Conservation (phyloP, 2,797 vertebrate genomes). For the Oreochromis mossambicus region DNA sequence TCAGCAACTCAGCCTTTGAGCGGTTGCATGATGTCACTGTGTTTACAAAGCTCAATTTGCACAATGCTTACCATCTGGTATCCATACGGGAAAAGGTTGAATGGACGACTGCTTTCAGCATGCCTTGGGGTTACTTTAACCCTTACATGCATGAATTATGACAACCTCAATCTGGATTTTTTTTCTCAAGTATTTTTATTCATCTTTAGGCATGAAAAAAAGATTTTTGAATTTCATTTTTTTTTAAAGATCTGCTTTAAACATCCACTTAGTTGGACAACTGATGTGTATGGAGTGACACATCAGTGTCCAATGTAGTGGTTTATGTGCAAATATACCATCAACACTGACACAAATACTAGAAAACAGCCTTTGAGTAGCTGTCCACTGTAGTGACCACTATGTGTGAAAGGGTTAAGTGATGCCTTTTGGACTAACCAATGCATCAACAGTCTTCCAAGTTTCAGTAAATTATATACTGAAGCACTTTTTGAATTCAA, state of each 20-base stretch:
- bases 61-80: no score
- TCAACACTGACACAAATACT: neutral
- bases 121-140: no score
- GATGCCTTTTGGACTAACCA: neutral
- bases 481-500: neutral
- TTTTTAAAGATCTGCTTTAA: neutral
- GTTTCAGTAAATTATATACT: neutral
- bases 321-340: neutral
- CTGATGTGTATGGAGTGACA: neutral
- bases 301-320: neutral
- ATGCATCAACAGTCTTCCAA: neutral
- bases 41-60: no score
- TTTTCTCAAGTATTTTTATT: neutral
- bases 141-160: no score
- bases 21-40: no score
- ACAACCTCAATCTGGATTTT: neutral
- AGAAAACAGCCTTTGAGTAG: neutral
- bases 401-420: neutral
- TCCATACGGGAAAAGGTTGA: no score
- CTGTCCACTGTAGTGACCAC: neutral
- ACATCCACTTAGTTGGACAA: neutral
- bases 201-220: neutral
- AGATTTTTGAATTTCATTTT: neutral
- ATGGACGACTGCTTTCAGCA: no score
- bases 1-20: no score